These are phyloP conservation scores for Oxygymnocypris stewartii DNA, from an alignment of 2,113 vertebrate genomes.

Conservation along the genomic window DNA sequence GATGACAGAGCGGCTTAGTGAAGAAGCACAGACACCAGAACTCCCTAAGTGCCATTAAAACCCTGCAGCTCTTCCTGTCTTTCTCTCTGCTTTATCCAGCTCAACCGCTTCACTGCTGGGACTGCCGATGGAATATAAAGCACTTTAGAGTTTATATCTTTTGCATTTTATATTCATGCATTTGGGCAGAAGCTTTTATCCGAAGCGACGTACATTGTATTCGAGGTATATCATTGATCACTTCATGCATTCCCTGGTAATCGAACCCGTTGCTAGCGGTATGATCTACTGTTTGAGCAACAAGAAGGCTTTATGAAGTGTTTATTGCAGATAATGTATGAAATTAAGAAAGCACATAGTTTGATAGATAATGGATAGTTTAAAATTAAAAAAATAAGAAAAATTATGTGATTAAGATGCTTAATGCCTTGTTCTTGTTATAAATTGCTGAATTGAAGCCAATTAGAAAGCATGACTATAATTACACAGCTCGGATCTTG, in stretches of 20 bases:
- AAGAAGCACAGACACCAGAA: conserved; percentile 7
- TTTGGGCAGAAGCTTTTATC: background rate
- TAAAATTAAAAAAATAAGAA: background rate
- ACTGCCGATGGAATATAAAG: background rate
- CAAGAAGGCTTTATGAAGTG: background rate
- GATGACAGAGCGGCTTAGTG: conserved; percentile 18
- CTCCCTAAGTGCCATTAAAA: background rate
- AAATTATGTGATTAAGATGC: background rate
- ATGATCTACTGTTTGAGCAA: background rate
- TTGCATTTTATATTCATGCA: background rate
- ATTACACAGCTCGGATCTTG: background rate
- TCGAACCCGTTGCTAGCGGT: background rate
- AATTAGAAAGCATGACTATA: background rate
- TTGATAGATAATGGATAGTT: background rate
- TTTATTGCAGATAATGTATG: background rate
- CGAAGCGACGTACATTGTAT: background rate
- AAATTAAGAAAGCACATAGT: background rate
- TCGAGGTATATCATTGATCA: background rate
- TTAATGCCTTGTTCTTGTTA: background rate
- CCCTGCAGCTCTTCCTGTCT: conserved; percentile 11
- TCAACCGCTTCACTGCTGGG: background rate
- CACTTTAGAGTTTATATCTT: background rate
- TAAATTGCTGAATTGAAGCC: background rate
- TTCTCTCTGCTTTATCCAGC: background rate
- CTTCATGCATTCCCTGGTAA: background rate